These are phyloP conservation scores for Polyommatus icarus DNA, from an alignment of 2,888 invertebrate genomes.

Conservation along the genomic window DNA sequence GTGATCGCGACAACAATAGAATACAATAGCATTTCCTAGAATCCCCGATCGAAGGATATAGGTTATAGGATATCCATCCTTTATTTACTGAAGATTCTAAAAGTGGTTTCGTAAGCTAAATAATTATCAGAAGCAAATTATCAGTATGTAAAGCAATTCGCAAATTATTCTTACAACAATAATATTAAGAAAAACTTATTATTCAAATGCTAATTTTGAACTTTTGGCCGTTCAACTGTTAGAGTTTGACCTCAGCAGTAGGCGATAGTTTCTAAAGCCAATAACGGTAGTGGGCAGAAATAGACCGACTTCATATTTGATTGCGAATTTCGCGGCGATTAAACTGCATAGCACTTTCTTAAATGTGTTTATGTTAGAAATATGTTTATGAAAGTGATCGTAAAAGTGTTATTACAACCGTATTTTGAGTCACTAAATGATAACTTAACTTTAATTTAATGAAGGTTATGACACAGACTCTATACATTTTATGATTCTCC, in stretches of 20 bases:
- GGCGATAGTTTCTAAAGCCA: background rate
- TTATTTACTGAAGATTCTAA: no score
- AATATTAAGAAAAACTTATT: background rate
- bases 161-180: background rate
- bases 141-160: no score
- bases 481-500: no score
- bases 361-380: background rate
- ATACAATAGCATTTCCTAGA: no score
- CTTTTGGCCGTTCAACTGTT: background rate
- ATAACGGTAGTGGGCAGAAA: background rate
- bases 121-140: no score
- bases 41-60: no score
- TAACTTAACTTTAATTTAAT: background rate
- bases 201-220: background rate
- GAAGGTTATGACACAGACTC: background rate
- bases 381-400: background rate
- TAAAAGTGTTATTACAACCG: background rate
- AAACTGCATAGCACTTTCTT: background rate
- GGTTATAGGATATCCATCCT: no score
- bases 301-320: conserved; percentile 11
- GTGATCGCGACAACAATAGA: no score
- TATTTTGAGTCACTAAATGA: background rate
- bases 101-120: no score
- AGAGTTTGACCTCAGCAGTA: background rate
- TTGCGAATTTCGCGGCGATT: background rate